Percentiles rank a stretch among this genome's conserved stretches.
Evolutionary conservation across 35 echinoderm and acorn worm species (phyloP).

Genomic region (Hemicentrotus pulcherrimus): DNA sequence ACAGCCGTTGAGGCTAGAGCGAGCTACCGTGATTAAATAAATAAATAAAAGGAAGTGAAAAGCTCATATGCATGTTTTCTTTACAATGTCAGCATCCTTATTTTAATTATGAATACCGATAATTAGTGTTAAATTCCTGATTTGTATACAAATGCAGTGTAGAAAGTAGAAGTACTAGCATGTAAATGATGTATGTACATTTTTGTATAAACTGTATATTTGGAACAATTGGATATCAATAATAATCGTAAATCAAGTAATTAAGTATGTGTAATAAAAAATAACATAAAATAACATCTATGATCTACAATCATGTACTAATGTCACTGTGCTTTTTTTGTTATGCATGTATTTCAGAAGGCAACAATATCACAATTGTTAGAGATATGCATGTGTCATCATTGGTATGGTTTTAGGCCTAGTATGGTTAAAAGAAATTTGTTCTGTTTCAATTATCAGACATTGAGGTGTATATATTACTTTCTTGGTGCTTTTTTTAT

Average conservation of each 20-base stretch:
- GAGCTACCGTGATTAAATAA: too few species aligned
- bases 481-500: background rate
- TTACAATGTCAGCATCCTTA: background rate
- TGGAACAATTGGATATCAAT: background rate
- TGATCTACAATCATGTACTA: background rate
- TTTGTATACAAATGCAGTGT: background rate
- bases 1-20: too few species aligned
- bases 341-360: background rate
- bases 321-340: background rate
- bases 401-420: too few species aligned
- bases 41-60: too few species aligned
- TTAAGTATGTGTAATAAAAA: background rate
- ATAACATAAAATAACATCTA: background rate
- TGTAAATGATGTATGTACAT: constrained; percentile 3
- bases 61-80: background rate
- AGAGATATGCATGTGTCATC: too few species aligned
- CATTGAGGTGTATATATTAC: background rate
- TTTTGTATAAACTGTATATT: background rate
- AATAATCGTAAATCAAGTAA: too few species aligned
- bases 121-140: background rate
- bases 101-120: background rate
- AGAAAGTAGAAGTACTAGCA: background rate
- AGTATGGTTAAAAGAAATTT: background rate
- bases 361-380: too few species aligned
- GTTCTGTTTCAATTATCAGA: background rate